Base-by-base conservation (phyloP, 2,888 invertebrate genomes). In the Venusia cambrica region DNA sequence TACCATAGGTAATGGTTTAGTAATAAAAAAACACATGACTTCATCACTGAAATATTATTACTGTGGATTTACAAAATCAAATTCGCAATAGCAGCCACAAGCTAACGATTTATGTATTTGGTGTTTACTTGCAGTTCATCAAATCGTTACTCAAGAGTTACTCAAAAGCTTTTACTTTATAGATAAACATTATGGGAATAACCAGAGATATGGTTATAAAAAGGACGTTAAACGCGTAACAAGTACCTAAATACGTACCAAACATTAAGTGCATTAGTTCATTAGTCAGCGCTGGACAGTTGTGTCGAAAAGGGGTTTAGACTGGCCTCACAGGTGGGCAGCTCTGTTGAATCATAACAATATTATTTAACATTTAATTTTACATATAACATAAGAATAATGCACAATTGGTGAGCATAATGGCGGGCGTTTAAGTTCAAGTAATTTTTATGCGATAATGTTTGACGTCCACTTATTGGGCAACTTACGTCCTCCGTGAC, bases 231-330 rank as follows among this genome's bases (percentile, higher is more conserved):
- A 81, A 74, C 63, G 53, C 44, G 57, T 66, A 66, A 75, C 62
- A 47, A 49, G 51, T 59, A 58, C 68, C 64, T 73, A 71, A 78
- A 72, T n/a, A n/a, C n/a, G n/a, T n/a, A n/a, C n/a, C n/a, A n/a
- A n/a, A n/a, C n/a, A n/a, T 62, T 78, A 77, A 76, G 66, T 78
- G 77, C 83, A 81, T 84, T 81, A 83, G 72, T 77, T 79, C 77
- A 81, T 79, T 79, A 76, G 60, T 75, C 68, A 64, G 61, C 51
- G 4, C 4, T 5, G 61, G 62, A 79, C 61, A 47, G 54, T 49
- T 36, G 39, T 1, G 48, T 1, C 16, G 40, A 60, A 32, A 72
- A 73, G 51, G 63, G 32, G 5, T 52, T 9, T 2, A 8, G n/a
- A n/a, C n/a, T n/a, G n/a, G n/a, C n/a, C n/a, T n/a, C n/a, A n/a